Percentiles rank a stretch among this genome's conserved stretches.
Conservation (phyloP, 2,888 invertebrate genomes). For the Seira musarum region DNA sequence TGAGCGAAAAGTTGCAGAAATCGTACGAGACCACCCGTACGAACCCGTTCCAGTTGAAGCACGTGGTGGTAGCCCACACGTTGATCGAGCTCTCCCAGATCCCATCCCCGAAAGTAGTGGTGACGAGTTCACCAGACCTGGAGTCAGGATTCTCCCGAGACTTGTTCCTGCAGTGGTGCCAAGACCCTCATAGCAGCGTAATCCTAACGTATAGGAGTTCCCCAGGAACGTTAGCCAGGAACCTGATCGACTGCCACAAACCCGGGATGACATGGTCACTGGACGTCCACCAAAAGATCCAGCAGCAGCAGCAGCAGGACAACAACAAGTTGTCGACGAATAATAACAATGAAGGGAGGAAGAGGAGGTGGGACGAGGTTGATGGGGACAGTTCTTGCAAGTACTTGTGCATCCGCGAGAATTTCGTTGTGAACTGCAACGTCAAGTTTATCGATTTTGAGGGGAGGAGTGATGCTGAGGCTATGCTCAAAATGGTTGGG, state of each 20-base stretch:
- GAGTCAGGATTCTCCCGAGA: conserved; percentile 77
- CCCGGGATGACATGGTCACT: conserved; percentile 82
- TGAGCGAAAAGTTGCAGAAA: conserved; percentile 77
- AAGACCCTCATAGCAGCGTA: conserved; percentile 76
- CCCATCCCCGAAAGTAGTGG: conserved; percentile 76
- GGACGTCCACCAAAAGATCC: conserved; percentile 80
- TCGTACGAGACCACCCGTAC: conserved; percentile 68
- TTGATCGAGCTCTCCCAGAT: conserved; percentile 74
- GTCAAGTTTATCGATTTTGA: conserved; percentile 62
- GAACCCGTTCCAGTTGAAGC: conserved; percentile 75
- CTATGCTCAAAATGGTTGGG: conserved; percentile 44
- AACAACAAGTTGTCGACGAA: conserved; percentile 14
- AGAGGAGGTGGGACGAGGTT: conserved; percentile 12
- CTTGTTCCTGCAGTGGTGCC: conserved; percentile 76
- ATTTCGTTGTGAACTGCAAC: conserved; percentile 50
- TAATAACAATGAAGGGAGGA: conserved; percentile 18
- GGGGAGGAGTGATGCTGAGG: conserved; percentile 57
- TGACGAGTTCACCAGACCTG: conserved; percentile 76
- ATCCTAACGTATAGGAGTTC: conserved; percentile 80
- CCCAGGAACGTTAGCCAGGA: conserved; percentile 85
- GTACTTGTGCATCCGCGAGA: conserved; percentile 30
- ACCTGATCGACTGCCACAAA: conserved; percentile 82
- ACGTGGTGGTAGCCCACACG: conserved; percentile 76
- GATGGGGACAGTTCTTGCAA: conserved; percentile 37
- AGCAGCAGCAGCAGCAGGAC: conserved; percentile 75